phyloP scores from a whole-genome alignment of 1,140 invertebrate genomes.

The Drosophila obscura region DNA sequence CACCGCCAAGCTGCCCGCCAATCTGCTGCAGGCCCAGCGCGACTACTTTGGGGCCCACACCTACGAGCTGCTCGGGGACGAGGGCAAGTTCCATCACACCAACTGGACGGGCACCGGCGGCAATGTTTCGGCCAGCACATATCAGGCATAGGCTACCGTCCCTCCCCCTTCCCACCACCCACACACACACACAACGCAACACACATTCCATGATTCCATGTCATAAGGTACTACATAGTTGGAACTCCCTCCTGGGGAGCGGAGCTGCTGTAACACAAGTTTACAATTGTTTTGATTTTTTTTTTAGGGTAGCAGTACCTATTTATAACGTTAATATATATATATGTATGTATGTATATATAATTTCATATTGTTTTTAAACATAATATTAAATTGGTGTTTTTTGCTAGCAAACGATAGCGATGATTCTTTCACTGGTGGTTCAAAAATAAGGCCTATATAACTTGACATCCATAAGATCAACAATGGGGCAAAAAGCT shows the following conservation, averaged over 20 bases:
- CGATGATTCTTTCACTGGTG: slow-evolving; percentile 28
- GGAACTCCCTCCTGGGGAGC: neutral
- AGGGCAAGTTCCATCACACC: slow-evolving; percentile 97
- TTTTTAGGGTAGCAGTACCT: slow-evolving; percentile 59
- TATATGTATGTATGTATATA: slow-evolving; percentile 31
- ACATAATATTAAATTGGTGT: slow-evolving; percentile 74
- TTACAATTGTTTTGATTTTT: slow-evolving; percentile 30
- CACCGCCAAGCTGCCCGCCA: slow-evolving; percentile 92
- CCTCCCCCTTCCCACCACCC: slow-evolving; percentile 1
- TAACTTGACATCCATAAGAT: slow-evolving; percentile 38
- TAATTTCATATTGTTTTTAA: slow-evolving; percentile 52
- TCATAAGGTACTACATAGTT: slow-evolving; percentile 7
- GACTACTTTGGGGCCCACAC: slow-evolving; percentile 99
- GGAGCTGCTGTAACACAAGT: slow-evolving; percentile 4
- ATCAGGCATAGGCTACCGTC: slow-evolving; percentile 89
- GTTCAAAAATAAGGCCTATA: neutral
- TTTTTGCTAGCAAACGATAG: slow-evolving; percentile 45
- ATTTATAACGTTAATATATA: slow-evolving; percentile 54
- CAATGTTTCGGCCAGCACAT: slow-evolving; percentile 97
- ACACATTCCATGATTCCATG: slow-evolving; percentile 59
- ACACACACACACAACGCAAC: neutral
- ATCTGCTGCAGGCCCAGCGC: slow-evolving; percentile 97
- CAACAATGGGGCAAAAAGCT: slow-evolving; percentile 34
- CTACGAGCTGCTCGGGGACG: slow-evolving; percentile 94
- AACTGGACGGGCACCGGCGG: slow-evolving; percentile 99